These are phyloP conservation scores for Calephelis nemesis DNA, from an alignment of 1,140 invertebrate genomes.

Conservation along the genomic window DNA sequence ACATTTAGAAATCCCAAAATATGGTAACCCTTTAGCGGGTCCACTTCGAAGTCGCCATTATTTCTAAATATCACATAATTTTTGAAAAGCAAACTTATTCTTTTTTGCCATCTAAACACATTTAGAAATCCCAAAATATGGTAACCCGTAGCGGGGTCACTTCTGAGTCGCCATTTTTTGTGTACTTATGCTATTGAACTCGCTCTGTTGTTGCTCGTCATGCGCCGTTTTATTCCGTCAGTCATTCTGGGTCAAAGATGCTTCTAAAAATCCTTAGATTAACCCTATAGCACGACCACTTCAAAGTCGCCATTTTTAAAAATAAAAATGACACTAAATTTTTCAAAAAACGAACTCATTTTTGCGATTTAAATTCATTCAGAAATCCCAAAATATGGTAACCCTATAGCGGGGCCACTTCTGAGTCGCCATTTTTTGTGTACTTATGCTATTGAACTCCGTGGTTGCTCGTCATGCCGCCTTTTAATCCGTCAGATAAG, in stretches of 20 bases:
- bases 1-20: too few species aligned
- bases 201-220: conserved; percentile 32
- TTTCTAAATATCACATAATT: neutral
- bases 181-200: conserved; percentile 53
- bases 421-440: conserved; percentile 46
- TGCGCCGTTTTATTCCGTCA: too few species aligned
- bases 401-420: conserved; percentile 43
- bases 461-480: conserved; percentile 37
- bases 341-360: too few species aligned
- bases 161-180: conserved; percentile 45
- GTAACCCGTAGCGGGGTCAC: conserved; percentile 40
- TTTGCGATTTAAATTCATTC: too few species aligned
- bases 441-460: conserved; percentile 49
- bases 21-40: too few species aligned
- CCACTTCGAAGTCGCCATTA: conserved; percentile 48
- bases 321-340: too few species aligned
- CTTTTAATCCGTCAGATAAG: conserved; percentile 66
- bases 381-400: too few species aligned
- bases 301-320: conserved; percentile 39
- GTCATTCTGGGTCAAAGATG: too few species aligned
- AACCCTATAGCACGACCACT: conserved; percentile 28
- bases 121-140: too few species aligned
- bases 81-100: too few species aligned
- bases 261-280: too few species aligned
- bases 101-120: too few species aligned